Evolutionary conservation across 1,140 invertebrate genomes (phyloP).

Genomic region (Drosophila pectinifera): DNA sequence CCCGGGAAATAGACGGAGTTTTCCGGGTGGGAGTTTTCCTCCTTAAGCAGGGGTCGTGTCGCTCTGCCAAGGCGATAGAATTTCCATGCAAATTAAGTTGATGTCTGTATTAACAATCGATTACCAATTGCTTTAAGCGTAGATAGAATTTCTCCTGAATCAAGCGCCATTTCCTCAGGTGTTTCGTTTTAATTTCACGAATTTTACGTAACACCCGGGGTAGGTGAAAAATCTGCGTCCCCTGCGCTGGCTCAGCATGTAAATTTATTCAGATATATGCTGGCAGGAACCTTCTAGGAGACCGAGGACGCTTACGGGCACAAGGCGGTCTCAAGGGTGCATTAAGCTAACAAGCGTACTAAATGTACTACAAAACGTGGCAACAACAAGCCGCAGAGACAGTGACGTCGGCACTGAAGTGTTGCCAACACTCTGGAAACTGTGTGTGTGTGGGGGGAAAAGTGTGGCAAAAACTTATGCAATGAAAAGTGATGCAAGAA

Average conservation of each 20-base stretch:
- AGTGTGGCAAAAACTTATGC: conserved; percentile 18
- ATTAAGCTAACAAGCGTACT: conserved; percentile 79
- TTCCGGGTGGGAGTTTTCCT: background rate
- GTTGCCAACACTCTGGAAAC: conserved; percentile 32
- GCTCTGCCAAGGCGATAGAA: conserved; percentile 13
- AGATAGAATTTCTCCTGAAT: background rate
- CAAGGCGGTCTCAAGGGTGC: conserved; percentile 64
- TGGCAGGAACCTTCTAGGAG: conserved; percentile 1
- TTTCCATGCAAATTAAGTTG: conserved; percentile 16
- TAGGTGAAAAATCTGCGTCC: conserved; percentile 27
- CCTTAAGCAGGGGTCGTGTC: background rate
- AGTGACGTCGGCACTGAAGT: conserved; percentile 59
- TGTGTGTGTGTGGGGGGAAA: background rate
- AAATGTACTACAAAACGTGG: conserved; percentile 71
- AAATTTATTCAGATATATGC: conserved; percentile 62
- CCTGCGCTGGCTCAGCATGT: conserved; percentile 17
- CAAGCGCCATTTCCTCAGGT: background rate
- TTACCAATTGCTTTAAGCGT: conserved; percentile 22
- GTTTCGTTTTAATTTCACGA: conserved; percentile 23
- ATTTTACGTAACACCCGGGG: conserved; percentile 20
- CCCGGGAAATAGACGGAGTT: background rate
- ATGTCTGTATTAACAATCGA: conserved; percentile 29
- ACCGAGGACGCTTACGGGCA: conserved; percentile 24
- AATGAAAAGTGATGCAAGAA: conserved; percentile 21
- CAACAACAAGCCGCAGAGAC: conserved; percentile 36